phyloP scores from a whole-genome alignment of 2,888 invertebrate genomes.

The Molorchus minor region DNA sequence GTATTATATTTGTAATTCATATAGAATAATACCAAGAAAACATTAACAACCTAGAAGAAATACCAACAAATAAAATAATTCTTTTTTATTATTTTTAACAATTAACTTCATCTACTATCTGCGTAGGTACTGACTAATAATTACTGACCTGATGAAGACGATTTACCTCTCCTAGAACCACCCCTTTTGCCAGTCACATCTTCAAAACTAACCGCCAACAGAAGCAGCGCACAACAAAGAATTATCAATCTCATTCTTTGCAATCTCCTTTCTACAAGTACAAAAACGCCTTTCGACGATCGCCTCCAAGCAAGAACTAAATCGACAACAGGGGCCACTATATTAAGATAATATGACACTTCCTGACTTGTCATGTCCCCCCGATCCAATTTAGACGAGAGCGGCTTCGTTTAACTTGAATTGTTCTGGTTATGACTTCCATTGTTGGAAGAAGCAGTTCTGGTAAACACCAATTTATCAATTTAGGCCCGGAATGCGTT shows the following conservation, averaged over 20 bases:
- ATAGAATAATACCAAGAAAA: too few relatives aligned
- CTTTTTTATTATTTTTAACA: too few relatives aligned
- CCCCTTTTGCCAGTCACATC: slow-evolving; percentile 29
- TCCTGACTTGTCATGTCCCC: neutral
- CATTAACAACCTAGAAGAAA: too few relatives aligned
- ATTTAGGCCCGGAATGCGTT: slow-evolving; percentile 9
- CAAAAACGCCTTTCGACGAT: neutral
- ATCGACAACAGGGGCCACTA: neutral
- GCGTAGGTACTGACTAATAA: too few relatives aligned
- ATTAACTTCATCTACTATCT: too few relatives aligned
- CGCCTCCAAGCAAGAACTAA: neutral
- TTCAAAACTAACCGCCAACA: slow-evolving; percentile 19
- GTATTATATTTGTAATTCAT: too few relatives aligned
- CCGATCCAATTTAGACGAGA: neutral
- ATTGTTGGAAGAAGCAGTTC: slow-evolving; percentile 14
- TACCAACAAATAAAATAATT: too few relatives aligned
- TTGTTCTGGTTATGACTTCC: neutral
- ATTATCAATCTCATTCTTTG: slow-evolving; percentile 32
- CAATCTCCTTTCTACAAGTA: neutral
- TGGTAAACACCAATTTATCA: slow-evolving; percentile 32
- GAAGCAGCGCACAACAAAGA: slow-evolving; percentile 32
- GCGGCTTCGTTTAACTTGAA: slow-evolving; percentile 11
- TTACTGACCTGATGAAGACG: slow-evolving; percentile 30
- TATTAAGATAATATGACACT: neutral
- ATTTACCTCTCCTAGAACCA: slow-evolving; percentile 26